Evolutionary conservation across 2,113 vertebrate species (phyloP).

Genomic region (Dromaius novaehollandiae): DNA sequence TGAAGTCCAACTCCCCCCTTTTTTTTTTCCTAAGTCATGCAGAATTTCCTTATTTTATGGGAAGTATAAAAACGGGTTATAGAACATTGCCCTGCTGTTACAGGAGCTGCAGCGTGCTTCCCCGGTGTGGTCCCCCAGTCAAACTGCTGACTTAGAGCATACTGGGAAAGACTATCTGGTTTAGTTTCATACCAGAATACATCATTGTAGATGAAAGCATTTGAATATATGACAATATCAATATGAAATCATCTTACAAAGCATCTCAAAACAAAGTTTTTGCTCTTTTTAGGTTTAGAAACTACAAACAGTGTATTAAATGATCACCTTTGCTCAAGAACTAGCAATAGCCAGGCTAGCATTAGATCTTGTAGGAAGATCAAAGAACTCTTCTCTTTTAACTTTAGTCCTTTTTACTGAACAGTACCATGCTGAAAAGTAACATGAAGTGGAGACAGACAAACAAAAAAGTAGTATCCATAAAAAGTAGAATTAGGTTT

Average conservation of each 20-base stretch:
- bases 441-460: neutral
- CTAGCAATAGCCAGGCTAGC: neutral
- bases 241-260: neutral
- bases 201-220: neutral
- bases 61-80: conserved; percentile 11
- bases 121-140: neutral
- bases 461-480: neutral
- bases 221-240: neutral
- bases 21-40: neutral
- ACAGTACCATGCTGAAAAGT: neutral
- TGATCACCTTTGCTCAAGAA: neutral
- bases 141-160: neutral
- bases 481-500: neutral
- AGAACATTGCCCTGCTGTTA: conserved; percentile 7
- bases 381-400: neutral
- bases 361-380: neutral
- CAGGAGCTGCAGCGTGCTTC: neutral
- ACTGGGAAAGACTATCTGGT: neutral
- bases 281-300: neutral
- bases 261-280: neutral
- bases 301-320: neutral
- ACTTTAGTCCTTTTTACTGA: neutral
- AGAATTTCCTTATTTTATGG: conserved; percentile 15
- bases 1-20: neutral
- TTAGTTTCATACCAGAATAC: neutral